These are phyloP conservation scores for Hephaestus fuliginosus DNA, from an alignment of 2,797 vertebrate genomes.

Conservation along the genomic window DNA sequence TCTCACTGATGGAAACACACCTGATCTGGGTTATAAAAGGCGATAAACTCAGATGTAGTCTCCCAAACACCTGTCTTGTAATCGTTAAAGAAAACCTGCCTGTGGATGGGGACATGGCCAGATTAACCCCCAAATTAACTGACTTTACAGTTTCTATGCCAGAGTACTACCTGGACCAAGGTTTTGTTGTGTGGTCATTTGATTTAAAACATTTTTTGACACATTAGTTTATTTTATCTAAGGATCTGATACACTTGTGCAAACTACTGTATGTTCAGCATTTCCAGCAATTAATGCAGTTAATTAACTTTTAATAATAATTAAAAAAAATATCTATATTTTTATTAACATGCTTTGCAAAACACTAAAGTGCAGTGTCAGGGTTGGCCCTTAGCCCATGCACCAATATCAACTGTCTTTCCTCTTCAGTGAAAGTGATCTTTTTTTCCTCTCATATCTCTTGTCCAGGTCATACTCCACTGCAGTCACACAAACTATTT, in stretches of 20 bases:
- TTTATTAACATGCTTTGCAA: not conserved
- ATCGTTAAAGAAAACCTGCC: not conserved
- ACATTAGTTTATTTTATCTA: not conserved
- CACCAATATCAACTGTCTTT: not conserved
- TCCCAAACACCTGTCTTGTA: not conserved
- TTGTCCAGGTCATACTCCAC: not conserved
- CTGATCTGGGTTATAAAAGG: not conserved
- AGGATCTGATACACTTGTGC: not conserved
- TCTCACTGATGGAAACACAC: not conserved
- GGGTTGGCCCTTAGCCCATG: not conserved
- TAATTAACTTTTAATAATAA: too few species aligned
- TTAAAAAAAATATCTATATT: too few species aligned
- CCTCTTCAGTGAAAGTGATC: not conserved
- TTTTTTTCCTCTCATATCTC: not conserved
- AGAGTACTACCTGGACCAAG: not conserved
- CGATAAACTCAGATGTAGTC: not conserved
- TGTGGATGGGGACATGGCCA: not conserved
- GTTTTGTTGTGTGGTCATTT: not conserved
- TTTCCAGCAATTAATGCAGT: too few species aligned
- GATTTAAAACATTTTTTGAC: not conserved
- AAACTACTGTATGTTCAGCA: too few species aligned
- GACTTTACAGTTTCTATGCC: not conserved
- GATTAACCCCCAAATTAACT: not conserved
- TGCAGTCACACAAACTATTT: not conserved
- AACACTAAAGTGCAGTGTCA: not conserved